These are phyloP conservation scores for Drosophila burlai DNA, from an alignment of 1,140 invertebrate species.

Conservation along the genomic window DNA sequence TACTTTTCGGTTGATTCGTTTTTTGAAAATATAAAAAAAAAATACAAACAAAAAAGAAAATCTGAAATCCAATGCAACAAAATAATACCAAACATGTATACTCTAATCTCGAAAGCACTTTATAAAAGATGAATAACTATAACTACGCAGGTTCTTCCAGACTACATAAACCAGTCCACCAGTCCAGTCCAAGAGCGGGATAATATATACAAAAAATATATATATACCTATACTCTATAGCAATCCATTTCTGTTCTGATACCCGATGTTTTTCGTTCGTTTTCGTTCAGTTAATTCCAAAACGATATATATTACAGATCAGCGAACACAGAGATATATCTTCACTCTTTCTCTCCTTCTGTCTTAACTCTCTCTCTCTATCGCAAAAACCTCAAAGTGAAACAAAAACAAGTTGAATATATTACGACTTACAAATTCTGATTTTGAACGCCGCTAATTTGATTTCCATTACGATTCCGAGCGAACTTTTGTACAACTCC, in stretches of 20 bases:
- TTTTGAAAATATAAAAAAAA: slow-evolving; percentile 30
- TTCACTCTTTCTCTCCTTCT: slow-evolving; percentile 70
- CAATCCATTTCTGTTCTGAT: slow-evolving; percentile 38
- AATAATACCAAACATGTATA: slow-evolving; percentile 52
- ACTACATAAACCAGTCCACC: slow-evolving; percentile 70
- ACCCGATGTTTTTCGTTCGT: slow-evolving; percentile 14
- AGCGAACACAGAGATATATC: slow-evolving; percentile 70
- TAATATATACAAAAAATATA: slow-evolving; percentile 50
- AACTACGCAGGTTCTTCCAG: slow-evolving; percentile 75
- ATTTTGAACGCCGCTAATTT: slow-evolving; percentile 77
- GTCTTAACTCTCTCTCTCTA: slow-evolving; percentile 63
- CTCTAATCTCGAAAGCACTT: slow-evolving; percentile 60
- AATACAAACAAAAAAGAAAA: slow-evolving; percentile 8
- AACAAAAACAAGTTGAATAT: slow-evolving; percentile 50
- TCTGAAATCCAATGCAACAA: slow-evolving; percentile 56
- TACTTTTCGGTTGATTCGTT: slow-evolving; percentile 49
- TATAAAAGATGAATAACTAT: slow-evolving; percentile 69
- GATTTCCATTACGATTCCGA: slow-evolving; percentile 64
- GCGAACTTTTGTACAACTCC: slow-evolving; percentile 66
- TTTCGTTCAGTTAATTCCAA: slow-evolving; percentile 17
- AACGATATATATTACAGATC: slow-evolving; percentile 58
- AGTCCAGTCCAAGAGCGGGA: slow-evolving; percentile 69
- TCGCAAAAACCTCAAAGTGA: slow-evolving; percentile 68
- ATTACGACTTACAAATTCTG: slow-evolving; percentile 46
- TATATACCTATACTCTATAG: slow-evolving; percentile 40